Conservation (phyloP, 2,888 invertebrate species). For the Rhingia rostrata region DNA sequence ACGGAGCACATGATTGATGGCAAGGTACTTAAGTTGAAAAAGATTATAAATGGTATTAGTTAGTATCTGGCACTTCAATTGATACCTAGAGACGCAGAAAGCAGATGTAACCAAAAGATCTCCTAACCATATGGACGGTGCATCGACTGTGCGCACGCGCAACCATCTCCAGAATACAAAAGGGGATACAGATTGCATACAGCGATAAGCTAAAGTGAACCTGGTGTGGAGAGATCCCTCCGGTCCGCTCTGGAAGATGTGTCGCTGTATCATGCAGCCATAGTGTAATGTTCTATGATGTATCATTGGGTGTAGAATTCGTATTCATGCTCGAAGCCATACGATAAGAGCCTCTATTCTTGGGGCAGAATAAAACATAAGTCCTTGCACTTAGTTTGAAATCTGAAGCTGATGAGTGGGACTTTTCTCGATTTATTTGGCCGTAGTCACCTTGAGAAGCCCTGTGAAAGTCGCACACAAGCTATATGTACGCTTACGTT, state of each 20-base stretch:
- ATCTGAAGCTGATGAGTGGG: constrained; percentile 31
- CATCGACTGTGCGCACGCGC: background rate
- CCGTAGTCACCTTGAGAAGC: constrained; percentile 53
- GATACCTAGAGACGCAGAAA: constrained; percentile 53
- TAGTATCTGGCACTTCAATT: constrained; percentile 66
- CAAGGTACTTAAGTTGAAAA: constrained; percentile 66
- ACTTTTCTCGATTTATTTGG: constrained; percentile 1
- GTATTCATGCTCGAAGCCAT: constrained; percentile 20
- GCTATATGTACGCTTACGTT: background rate
- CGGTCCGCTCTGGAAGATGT: background rate
- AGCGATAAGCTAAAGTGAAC: constrained; percentile 42
- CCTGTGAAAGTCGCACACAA: constrained; percentile 22
- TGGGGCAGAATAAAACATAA: constrained; percentile 50
- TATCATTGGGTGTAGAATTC: constrained; percentile 40
- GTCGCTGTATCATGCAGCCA: constrained; percentile 18
- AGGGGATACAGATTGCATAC: constrained; percentile 31
- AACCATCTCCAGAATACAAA: constrained; percentile 10
- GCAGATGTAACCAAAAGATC: constrained; percentile 40
- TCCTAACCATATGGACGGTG: background rate
- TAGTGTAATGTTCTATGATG: constrained; percentile 57
- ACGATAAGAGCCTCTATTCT: constrained; percentile 42
- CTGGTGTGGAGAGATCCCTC: constrained; percentile 26
- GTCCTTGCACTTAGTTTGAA: constrained; percentile 46
- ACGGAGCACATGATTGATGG: constrained; percentile 62
- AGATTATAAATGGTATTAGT: constrained; percentile 70